phyloP scores from a whole-genome alignment of 1,140 invertebrate species.

The Calliphora vicina region DNA sequence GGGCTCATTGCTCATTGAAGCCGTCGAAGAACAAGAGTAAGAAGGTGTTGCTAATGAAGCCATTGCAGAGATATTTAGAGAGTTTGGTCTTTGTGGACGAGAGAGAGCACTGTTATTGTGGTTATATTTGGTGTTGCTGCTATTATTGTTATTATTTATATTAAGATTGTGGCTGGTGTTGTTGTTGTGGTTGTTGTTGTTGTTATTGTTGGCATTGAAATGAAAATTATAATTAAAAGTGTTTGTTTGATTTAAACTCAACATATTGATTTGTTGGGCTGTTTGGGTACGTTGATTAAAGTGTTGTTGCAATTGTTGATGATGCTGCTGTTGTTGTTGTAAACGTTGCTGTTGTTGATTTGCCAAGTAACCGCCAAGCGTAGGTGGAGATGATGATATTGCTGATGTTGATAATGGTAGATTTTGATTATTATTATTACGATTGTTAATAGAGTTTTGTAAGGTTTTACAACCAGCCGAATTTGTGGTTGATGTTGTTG shows the following conservation, averaged over 20 bases:
- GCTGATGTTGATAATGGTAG: neutral
- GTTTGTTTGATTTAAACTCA: slow-evolving; percentile 25
- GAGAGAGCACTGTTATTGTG: slow-evolving; percentile 37
- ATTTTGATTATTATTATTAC: neutral
- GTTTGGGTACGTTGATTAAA: slow-evolving; percentile 6
- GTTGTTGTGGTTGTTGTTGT: slow-evolving; percentile 41
- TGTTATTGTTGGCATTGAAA: slow-evolving; percentile 42
- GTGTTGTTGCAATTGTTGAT: slow-evolving; percentile 43
- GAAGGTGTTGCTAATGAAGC: slow-evolving; percentile 14
- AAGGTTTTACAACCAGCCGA: neutral
- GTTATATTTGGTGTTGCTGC: slow-evolving; percentile 37
- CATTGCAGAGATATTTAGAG: slow-evolving; percentile 22
- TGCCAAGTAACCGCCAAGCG: slow-evolving; percentile 28
- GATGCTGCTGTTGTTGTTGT: slow-evolving; percentile 41
- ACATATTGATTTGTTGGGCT: slow-evolving; percentile 39
- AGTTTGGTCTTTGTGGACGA: slow-evolving; percentile 30
- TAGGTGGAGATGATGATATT: slow-evolving; percentile 9
- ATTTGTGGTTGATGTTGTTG: slow-evolving; percentile 35
- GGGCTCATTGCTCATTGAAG: neutral
- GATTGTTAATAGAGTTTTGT: too few species aligned
- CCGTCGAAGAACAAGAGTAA: neutral
- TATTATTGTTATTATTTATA: slow-evolving; percentile 24
- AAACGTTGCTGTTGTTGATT: slow-evolving; percentile 44
- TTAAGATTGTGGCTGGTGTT: slow-evolving; percentile 11
- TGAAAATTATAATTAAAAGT: slow-evolving; percentile 27